Evolutionary conservation across 1,140 invertebrate species (phyloP).

Genomic region (Dermatophagoides farinae): DNA sequence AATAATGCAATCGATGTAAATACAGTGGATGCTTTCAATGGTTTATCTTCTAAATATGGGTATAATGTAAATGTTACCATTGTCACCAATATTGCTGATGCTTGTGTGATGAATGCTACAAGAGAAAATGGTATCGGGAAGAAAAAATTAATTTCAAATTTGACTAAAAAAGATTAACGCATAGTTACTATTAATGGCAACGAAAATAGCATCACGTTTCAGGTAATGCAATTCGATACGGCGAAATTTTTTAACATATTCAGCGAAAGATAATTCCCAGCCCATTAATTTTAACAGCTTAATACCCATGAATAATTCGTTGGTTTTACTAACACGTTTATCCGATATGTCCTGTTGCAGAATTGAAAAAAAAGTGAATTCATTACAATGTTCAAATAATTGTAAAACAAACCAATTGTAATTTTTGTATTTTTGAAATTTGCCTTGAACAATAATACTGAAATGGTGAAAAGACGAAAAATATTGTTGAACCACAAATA

Average conservation of each 20-base stretch:
- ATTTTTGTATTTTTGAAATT: slow-evolving; percentile 25
- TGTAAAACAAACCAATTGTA: slow-evolving; percentile 14
- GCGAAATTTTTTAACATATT: slow-evolving; percentile 40
- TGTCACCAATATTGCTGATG: slow-evolving; percentile 45
- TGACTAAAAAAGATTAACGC: background rate
- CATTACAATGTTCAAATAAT: background rate
- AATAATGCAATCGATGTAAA: slow-evolving; percentile 55
- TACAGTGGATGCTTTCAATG: slow-evolving; percentile 43
- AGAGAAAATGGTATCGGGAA: too few species aligned
- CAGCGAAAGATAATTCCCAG: slow-evolving; percentile 52
- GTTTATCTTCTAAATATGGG: slow-evolving; percentile 24
- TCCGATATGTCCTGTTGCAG: slow-evolving; percentile 36
- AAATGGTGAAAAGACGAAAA: slow-evolving; percentile 24
- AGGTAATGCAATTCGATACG: slow-evolving; percentile 46
- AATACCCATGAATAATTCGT: slow-evolving; percentile 57
- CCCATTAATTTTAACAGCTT: slow-evolving; percentile 57
- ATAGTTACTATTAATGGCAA: slow-evolving; percentile 21
- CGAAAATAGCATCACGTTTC: slow-evolving; percentile 29
- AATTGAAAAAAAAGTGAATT: slow-evolving; percentile 23
- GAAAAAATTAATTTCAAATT: background rate
- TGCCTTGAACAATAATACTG: slow-evolving; percentile 25
- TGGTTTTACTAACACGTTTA: slow-evolving; percentile 46
- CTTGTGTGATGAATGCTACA: slow-evolving; percentile 48
- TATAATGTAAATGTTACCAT: slow-evolving; percentile 34
- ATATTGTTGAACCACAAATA: slow-evolving; percentile 34